Percentiles rank a stretch among this genome's conserved stretches.
These are phyloP conservation scores for Corythornis madagascariensis DNA, from an alignment of 2,113 vertebrate genomes.

Conservation along the genomic window DNA sequence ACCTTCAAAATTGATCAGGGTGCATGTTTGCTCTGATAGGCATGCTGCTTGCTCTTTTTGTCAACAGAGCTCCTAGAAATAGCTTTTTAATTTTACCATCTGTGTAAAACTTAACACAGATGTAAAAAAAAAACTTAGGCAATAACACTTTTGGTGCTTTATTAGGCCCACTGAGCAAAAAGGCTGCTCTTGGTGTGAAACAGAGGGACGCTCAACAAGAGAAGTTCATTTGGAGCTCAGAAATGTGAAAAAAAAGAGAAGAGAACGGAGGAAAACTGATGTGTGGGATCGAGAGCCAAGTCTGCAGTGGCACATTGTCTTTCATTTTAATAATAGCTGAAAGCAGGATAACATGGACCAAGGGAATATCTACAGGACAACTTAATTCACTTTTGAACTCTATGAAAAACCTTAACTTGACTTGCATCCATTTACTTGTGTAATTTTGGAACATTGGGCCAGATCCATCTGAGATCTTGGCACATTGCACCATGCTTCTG, in stretches of 20 bases:
- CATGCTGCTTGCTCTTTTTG: not conserved
- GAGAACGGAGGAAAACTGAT: not conserved
- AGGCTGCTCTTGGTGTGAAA: not conserved
- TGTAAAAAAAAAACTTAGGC: not conserved
- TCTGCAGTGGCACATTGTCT: not conserved
- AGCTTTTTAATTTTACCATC: not conserved
- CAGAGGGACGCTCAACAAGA: not conserved
- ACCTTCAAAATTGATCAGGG: not conserved
- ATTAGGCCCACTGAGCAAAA: not conserved
- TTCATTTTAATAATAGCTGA: not conserved
- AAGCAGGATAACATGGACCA: not conserved
- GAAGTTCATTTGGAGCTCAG: not conserved
- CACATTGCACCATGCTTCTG: not conserved
- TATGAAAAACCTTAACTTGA: not conserved
- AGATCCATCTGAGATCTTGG: conserved; percentile 12
- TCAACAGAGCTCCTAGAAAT: not conserved
- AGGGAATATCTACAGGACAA: not conserved
- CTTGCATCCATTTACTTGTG: conserved; percentile 16
- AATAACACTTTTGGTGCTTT: not conserved
- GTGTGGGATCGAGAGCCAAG: not conserved
- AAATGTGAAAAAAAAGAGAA: not conserved
- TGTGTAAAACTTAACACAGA: not conserved
- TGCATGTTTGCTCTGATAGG: not conserved
- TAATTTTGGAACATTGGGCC: conserved; percentile 4
- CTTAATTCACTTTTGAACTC: not conserved